Conservation (phyloP, 2,113 vertebrate genomes). For the Rhabdornis inornatus region DNA sequence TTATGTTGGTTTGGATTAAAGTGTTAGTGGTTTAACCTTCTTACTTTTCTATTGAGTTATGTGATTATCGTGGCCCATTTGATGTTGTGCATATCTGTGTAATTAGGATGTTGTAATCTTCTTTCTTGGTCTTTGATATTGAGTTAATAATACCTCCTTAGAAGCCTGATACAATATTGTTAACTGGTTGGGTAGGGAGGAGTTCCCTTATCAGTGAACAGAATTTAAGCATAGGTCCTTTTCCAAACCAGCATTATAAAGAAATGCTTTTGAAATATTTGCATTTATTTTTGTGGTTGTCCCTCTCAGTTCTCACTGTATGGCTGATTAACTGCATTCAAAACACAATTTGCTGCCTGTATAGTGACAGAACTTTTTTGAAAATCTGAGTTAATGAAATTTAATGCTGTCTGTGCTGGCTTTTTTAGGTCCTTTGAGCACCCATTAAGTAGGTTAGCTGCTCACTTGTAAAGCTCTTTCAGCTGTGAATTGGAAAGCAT, state of each 20-base stretch:
- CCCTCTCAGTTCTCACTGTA: background rate
- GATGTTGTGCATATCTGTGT: background rate
- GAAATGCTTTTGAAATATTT: background rate
- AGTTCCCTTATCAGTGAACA: background rate
- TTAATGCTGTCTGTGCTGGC: background rate
- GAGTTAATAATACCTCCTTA: background rate
- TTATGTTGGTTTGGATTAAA: background rate
- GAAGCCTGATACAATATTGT: background rate
- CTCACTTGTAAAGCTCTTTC: background rate
- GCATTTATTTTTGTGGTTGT: background rate
- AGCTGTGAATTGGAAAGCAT: background rate
- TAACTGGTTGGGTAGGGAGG: background rate
- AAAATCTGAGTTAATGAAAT: background rate
- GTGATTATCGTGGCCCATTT: background rate
- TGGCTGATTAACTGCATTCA: constrained; percentile 22
- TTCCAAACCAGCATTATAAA: background rate
- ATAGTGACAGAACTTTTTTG: background rate
- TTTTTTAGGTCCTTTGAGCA: background rate
- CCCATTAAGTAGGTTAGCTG: background rate
- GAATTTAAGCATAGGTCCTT: background rate
- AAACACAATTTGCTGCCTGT: background rate
- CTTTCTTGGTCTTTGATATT: background rate
- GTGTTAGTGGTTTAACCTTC: background rate
- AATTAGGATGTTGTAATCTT: background rate
- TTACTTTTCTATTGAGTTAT: background rate